Percentiles rank a stretch among this genome's conserved stretches.
Evolutionary conservation across 1,140 invertebrate genomes (phyloP).

Genomic region (Neodiprion virginianus): DNA sequence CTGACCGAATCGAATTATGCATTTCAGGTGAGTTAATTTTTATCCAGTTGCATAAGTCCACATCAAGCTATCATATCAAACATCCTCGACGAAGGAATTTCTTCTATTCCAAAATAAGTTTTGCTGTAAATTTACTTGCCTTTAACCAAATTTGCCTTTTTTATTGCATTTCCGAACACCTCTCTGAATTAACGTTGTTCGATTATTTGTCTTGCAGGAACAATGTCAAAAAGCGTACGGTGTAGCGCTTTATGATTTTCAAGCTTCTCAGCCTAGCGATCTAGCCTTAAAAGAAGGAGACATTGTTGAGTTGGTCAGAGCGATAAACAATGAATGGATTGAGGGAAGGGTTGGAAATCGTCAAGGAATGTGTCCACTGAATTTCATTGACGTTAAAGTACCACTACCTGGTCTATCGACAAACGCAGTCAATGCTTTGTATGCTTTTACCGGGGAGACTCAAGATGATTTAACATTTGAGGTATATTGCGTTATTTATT

Average conservation of each 20-base stretch:
- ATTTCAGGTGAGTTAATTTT: conserved; percentile 33
- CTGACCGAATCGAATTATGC: conserved; percentile 44
- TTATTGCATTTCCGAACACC: conserved; percentile 11
- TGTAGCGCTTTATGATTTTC: conserved; percentile 78
- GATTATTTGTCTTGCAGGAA: conserved; percentile 40
- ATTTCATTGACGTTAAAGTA: conserved; percentile 79
- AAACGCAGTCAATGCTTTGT: conserved; percentile 64
- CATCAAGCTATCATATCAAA: neutral
- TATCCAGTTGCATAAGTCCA: neutral
- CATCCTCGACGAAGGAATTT: neutral
- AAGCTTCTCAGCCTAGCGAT: conserved; percentile 73
- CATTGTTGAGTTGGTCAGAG: conserved; percentile 70
- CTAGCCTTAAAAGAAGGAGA: conserved; percentile 77
- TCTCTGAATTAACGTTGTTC: conserved; percentile 17
- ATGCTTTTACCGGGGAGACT: conserved; percentile 68
- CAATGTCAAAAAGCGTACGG: conserved; percentile 66
- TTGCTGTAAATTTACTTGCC: neutral
- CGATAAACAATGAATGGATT: conserved; percentile 82
- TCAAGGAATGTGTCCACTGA: conserved; percentile 82
- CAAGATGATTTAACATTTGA: conserved; percentile 67
- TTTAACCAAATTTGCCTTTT: conserved; percentile 9
- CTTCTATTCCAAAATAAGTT: neutral
- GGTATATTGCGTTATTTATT: conserved; percentile 48
- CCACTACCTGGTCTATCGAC: conserved; percentile 63
- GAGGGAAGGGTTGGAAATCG: conserved; percentile 69